phyloP scores from a whole-genome alignment of 1,140 invertebrate genomes.

The Prorops nasuta region DNA sequence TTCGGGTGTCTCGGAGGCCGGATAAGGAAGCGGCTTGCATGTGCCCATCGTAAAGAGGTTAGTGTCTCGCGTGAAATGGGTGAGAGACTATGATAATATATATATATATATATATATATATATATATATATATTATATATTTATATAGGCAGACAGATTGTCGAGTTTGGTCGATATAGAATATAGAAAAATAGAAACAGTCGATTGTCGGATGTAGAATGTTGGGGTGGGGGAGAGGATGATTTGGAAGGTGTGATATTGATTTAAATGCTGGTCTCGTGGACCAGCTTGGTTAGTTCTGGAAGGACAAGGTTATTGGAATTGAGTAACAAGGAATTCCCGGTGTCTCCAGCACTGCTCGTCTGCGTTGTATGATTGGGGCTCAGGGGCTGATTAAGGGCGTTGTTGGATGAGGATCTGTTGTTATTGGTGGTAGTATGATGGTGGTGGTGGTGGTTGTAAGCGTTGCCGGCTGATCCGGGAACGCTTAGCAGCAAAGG shows the following conservation, averaged over 20 bases:
- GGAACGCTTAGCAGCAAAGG: slow-evolving; percentile 50
- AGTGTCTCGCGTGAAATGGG: background rate
- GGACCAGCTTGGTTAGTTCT: slow-evolving; percentile 67
- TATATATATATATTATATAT: background rate
- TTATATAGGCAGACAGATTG: slow-evolving; percentile 7
- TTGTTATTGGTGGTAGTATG: slow-evolving; percentile 36
- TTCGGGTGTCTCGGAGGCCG: too few relatives aligned
- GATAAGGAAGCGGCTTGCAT: too few relatives aligned
- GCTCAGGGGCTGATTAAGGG: slow-evolving; percentile 35
- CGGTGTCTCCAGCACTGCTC: slow-evolving; percentile 38
- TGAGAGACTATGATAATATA: background rate
- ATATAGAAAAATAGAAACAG: too few relatives aligned
- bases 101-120: background rate
- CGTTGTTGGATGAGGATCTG: slow-evolving; percentile 38
- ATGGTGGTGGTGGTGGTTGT: slow-evolving; percentile 38
- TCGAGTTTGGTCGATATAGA: slow-evolving; percentile 8
- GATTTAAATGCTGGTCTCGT: slow-evolving; percentile 70
- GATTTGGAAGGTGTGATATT: background rate
- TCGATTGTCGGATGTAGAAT: too few relatives aligned
- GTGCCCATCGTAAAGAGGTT: too few relatives aligned
- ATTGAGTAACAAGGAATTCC: slow-evolving; percentile 51
- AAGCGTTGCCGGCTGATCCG: slow-evolving; percentile 41
- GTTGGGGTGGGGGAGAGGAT: too few relatives aligned
- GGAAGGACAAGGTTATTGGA: slow-evolving; percentile 56
- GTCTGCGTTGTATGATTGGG: slow-evolving; percentile 38